Percentiles rank a stretch among this genome's conserved stretches.
phyloP scores from a whole-genome alignment of 2,113 vertebrate genomes.

The Vicugna pacos region DNA sequence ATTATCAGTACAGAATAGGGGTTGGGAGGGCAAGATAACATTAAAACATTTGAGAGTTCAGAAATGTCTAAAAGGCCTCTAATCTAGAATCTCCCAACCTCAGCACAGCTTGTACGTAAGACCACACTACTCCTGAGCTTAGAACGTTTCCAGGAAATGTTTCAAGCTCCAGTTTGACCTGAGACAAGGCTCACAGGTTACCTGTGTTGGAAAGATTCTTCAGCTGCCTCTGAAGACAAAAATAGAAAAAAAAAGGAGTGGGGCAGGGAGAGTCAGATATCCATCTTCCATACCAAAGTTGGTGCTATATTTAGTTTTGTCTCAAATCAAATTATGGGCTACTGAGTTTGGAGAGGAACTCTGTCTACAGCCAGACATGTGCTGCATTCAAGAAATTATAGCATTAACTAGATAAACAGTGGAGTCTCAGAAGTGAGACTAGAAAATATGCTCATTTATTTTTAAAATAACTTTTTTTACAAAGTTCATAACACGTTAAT shows the following conservation, averaged over 20 bases:
- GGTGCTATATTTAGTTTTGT: slow-evolving; percentile 74
- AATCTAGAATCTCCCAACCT: background rate
- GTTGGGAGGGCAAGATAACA: background rate
- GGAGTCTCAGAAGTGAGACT: background rate
- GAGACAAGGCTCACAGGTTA: slow-evolving; percentile 16
- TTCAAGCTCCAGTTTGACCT: background rate
- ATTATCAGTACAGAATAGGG: background rate
- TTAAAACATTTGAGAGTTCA: background rate
- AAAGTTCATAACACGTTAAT: background rate
- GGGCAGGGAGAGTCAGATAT: slow-evolving; percentile 56
- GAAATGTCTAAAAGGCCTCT: background rate
- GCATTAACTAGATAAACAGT: background rate
- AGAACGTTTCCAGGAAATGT: slow-evolving; percentile 12
- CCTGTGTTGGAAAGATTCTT: slow-evolving; percentile 35
- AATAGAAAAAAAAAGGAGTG: background rate
- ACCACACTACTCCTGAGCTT: background rate
- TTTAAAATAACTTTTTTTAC: background rate
- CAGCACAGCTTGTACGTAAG: background rate
- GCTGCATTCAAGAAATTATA: background rate
- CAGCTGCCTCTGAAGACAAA: background rate
- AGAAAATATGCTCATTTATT: background rate
- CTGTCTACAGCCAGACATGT: slow-evolving; percentile 37
- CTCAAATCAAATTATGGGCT: slow-evolving; percentile 76
- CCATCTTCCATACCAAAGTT: slow-evolving; percentile 40
- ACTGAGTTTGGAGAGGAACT: slow-evolving; percentile 38